Percentiles rank a stretch among this genome's conserved stretches.
Conservation (phyloP, 2,113 vertebrate species). For the Nycticorax nycticorax region DNA sequence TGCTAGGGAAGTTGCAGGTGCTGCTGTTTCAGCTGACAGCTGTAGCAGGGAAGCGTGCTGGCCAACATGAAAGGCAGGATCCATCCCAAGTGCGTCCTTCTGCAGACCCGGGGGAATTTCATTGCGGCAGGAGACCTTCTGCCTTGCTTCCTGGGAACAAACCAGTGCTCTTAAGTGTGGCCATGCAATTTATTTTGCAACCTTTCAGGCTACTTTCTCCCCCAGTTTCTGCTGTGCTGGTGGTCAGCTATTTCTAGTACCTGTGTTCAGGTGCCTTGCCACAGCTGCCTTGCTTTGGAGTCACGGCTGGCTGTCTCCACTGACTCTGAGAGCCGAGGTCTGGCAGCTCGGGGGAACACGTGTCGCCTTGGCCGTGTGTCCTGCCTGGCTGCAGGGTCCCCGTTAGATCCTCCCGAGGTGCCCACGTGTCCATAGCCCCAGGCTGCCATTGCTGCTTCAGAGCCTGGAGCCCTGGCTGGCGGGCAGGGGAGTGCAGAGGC, state of each 20-base stretch:
- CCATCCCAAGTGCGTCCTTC: background rate
- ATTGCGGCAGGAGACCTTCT: background rate
- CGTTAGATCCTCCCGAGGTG: background rate
- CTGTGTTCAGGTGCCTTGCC: background rate
- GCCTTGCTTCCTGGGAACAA: background rate
- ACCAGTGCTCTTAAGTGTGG: background rate
- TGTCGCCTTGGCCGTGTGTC: background rate
- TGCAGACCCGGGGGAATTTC: background rate
- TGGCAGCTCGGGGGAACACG: accelerated
- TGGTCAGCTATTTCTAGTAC: background rate
- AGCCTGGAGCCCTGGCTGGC: background rate
- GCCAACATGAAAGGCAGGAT: background rate
- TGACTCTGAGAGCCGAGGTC: background rate
- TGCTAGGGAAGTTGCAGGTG: background rate
- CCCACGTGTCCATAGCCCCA: background rate
- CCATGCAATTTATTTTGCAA: background rate
- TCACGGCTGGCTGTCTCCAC: background rate
- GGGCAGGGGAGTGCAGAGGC: background rate
- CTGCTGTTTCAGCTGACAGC: background rate
- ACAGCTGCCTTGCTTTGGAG: background rate
- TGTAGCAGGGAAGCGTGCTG: background rate
- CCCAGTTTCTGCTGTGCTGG: background rate
- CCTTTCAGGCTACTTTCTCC: background rate
- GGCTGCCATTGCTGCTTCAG: background rate
- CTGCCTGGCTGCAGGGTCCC: background rate